Evolutionary conservation across 1,140 invertebrate species (phyloP), one percentile per base, ranked within the genome.

Genomic region (Drusus annulatus): DNA sequence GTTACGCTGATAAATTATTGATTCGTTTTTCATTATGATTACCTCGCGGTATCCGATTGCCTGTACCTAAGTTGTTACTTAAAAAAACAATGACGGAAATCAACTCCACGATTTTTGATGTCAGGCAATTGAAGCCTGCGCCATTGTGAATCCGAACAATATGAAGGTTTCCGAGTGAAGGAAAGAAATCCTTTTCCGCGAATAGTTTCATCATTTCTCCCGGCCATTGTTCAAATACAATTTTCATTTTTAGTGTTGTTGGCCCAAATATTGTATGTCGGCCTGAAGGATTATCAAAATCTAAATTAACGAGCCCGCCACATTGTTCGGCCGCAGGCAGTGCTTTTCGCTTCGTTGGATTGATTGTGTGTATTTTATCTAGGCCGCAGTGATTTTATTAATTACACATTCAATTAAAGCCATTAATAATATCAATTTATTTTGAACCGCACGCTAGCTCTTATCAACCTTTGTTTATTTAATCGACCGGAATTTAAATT

Each of bases 221-320:
- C 62, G 65, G 17, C 65, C 8, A 50, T 69, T 69, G 65, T 51
- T 19, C 36, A 69, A 69, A 69, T 51, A 69, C 65, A 69, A 23
- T 69, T 69, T 51, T 51, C 65, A 69, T 69, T 6, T 69, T 50
- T 36, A 5, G 23, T 36, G 65, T 69, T 69, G n/a, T n/a, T 69
- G 36, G 17, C 31, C 7, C 65, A 69, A 69, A 69, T 69, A 69
- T 69, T 69, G 65, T 36, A 17, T 19, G 31, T 69, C 65, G 65
- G 31, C n/a, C 17, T 51, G n/a, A 45, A 50, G 65, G 65, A 69
- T 69, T 69, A 50, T 51, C 36, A 50, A 69, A 69, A 45, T 45
- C 36, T 19, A 69, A 69, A 45, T 68, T 45, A 69, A 69, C 45
- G 31, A 69, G 45, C 65, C 31, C 36, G 65, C 36, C 65, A 45